Percentiles rank a stretch among this genome's conserved stretches.
Conservation (phyloP, 2,888 invertebrate species). For the Gibbula magus region DNA sequence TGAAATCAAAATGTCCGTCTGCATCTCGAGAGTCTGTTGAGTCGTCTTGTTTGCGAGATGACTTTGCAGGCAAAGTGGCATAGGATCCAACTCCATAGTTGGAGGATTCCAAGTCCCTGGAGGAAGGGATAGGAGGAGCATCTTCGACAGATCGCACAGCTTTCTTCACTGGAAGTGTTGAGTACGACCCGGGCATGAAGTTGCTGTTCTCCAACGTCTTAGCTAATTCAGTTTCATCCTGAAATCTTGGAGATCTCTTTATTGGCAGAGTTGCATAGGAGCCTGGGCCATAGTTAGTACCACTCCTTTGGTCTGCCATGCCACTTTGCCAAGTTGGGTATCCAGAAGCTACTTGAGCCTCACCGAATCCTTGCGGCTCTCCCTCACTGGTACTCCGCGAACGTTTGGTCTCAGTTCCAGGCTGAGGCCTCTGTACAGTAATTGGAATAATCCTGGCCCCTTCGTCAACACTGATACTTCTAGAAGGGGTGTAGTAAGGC, state of each 20-base stretch:
- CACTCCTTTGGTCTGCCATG: conserved; percentile 7
- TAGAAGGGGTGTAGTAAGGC: conserved; percentile 26
- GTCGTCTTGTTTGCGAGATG: not conserved
- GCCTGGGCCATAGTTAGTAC: conserved; percentile 44
- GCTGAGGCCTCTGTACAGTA: conserved; percentile 24
- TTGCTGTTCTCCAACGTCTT: conserved; percentile 12
- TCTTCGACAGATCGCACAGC: not conserved
- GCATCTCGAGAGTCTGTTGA: conserved; percentile 25
- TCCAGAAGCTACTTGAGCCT: conserved; percentile 17
- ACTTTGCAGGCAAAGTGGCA: conserved; percentile 53
- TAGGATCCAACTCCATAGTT: conserved; percentile 52
- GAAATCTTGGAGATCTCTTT: conserved; percentile 27
- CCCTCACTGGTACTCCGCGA: conserved; percentile 36
- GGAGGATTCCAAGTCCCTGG: conserved; percentile 6
- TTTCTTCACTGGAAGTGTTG: conserved; percentile 51
- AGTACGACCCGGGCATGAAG: conserved; percentile 50
- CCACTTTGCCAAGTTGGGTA: conserved; percentile 18
- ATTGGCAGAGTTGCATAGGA: conserved; percentile 57
- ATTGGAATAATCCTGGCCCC: conserved; percentile 35
- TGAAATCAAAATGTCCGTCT: conserved; percentile 43
- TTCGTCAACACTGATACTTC: conserved; percentile 41
- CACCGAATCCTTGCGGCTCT: conserved; percentile 26
- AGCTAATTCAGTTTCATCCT: conserved; percentile 19
- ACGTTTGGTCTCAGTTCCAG: conserved; percentile 12
- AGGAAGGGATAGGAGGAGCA: not conserved